Base-by-base conservation (phyloP, 2,888 invertebrate genomes). In the Blastobasis lacticolella region DNA sequence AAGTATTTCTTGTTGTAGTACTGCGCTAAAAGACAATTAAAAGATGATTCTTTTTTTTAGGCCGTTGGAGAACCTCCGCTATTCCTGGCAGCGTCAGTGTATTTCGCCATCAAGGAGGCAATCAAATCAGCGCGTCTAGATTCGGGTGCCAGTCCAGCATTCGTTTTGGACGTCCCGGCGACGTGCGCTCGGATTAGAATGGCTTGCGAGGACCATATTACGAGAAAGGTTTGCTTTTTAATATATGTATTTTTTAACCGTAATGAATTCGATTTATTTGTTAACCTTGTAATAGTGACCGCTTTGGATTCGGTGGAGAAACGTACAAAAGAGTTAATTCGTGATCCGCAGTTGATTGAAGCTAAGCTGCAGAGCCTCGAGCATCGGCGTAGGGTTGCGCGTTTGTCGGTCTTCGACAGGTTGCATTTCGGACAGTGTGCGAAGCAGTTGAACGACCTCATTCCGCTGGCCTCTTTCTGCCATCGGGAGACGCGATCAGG, bases 1-100 rank as follows among this genome's bases (percentile, higher is more conserved):
- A 40, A 40, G 41, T 40, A 8, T 9, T 8, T 40, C 41, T 40
- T 40, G 1, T 40, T 2, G 9, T n/a, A n/a, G n/a, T n/a, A n/a
- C n/a, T n/a, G n/a, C n/a, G n/a, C n/a, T n/a, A n/a, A 8, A 4
- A 40, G 7, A 8, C 9, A 8, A 8, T 40, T 40, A 8, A 40
- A 40, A 41, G 4, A 37, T 46, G 10, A 48, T 42, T 46, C 44
- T 7, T 10, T 38, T 54, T 86, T 87, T 40, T 64, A 97, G 96
- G 98, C 96, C 55, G 92, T 98, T 10, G 98, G 98, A 0, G 98
- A 98, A 77, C 98, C 98, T 0, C 98, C 98, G 0, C 80, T 98
- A 4, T 96, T 97, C 73, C 89, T 97, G 45, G 95, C 97, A 0
- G 90, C 94, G 6, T 93, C 97, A 0, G 92, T 92, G 1, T 95